These are phyloP conservation scores for Paramormyrops kingsleyae DNA, from an alignment of 2,113 vertebrate genomes.

Conservation along the genomic window DNA sequence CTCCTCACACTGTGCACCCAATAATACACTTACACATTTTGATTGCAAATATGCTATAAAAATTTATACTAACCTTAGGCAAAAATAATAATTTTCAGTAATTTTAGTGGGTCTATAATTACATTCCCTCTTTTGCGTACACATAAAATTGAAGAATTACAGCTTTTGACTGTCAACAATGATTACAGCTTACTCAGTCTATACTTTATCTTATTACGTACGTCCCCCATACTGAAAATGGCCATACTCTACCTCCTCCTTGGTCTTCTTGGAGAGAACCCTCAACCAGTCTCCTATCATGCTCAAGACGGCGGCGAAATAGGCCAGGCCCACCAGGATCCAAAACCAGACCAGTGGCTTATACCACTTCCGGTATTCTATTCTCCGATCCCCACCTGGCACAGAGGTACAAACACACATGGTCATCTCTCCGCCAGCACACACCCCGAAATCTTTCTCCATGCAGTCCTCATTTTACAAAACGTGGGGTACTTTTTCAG, in stretches of 20 bases:
- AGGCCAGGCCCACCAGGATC: constrained; percentile 95
- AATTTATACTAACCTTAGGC: neutral
- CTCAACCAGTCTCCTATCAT: constrained; percentile 98
- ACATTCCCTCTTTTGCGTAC: neutral
- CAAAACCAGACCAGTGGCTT: constrained; percentile 96
- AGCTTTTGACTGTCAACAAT: neutral
- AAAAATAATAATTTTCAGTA: neutral
- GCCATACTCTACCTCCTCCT: constrained; percentile 80
- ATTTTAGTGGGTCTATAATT: neutral
- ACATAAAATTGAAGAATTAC: neutral
- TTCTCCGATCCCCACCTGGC: constrained; percentile 79
- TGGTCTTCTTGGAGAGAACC: constrained; percentile 96
- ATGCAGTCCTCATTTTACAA: neutral
- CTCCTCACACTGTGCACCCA: neutral
- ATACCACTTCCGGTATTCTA: constrained; percentile 88
- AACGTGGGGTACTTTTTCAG: neutral
- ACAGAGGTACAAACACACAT: constrained; percentile 29
- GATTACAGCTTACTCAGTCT: neutral
- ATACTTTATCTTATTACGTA: neutral
- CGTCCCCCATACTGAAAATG: constrained; percentile 20
- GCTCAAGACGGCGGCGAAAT: constrained; percentile 95
- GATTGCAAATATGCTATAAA: neutral
- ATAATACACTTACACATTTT: neutral
- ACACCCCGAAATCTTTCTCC: neutral
- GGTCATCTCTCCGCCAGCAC: no score